phyloP scores from a whole-genome alignment of 2,113 vertebrate genomes.

The Forbesichthys papilliferus region DNA sequence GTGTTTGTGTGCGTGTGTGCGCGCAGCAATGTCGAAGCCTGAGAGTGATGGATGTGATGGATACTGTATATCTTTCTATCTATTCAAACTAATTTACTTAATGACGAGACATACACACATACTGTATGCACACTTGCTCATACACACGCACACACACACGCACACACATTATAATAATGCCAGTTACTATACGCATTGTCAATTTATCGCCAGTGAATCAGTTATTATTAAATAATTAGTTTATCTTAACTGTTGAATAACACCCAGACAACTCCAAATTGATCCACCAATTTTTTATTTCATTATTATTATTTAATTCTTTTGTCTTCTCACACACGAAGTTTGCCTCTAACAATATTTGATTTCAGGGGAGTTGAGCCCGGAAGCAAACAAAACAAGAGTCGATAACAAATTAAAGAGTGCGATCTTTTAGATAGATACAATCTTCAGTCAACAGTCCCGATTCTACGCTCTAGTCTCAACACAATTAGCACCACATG shows the following conservation, averaged over 20 bases:
- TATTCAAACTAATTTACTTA: not conserved
- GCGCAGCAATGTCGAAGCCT: not conserved
- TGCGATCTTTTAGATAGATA: slow-evolving; percentile 55
- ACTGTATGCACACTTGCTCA: not conserved
- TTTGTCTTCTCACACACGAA: not conserved
- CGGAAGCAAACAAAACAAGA: slow-evolving; percentile 40
- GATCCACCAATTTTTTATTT: not conserved
- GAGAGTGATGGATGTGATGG: no score
- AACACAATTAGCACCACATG: slow-evolving; percentile 62
- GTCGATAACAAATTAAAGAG: slow-evolving; percentile 73
- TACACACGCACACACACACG: not conserved
- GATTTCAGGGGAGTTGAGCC: slow-evolving; percentile 23
- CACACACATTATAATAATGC: not conserved
- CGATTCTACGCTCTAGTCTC: slow-evolving; percentile 51
- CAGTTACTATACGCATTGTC: not conserved
- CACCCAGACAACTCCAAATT: not conserved
- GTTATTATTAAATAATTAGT: not conserved
- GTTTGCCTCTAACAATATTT: not conserved
- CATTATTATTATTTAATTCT: not conserved
- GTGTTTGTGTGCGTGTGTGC: slow-evolving; percentile 5
- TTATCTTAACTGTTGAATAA: not conserved
- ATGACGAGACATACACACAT: not conserved
- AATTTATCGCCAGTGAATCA: not conserved
- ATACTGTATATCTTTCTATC: not conserved
- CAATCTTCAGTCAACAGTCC: slow-evolving; percentile 23